Percentiles rank a stretch among this genome's conserved stretches.
These are phyloP conservation scores for Nanorana parkeri DNA, from an alignment of 2,113 vertebrate species.

Conservation along the genomic window DNA sequence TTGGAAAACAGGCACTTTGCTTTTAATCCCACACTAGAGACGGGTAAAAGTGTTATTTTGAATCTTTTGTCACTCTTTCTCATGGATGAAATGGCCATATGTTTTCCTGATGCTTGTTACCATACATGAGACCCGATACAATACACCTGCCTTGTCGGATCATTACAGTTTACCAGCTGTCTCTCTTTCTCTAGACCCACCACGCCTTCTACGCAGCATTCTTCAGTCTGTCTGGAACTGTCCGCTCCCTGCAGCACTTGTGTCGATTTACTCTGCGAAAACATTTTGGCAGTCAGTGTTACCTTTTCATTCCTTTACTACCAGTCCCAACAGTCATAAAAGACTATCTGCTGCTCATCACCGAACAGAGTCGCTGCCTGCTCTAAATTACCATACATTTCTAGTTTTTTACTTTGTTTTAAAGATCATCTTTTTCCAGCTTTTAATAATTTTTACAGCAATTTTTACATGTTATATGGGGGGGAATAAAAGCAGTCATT, in stretches of 20 bases:
- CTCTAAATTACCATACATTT: conserved; percentile 54
- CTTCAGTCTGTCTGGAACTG: conserved; percentile 59
- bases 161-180: too few species aligned
- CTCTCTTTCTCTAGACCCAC: conserved; percentile 66
- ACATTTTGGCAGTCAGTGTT: conserved; percentile 63
- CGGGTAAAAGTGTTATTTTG: too few species aligned
- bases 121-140: too few species aligned
- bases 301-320: conserved; percentile 65
- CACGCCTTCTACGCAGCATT: conserved; percentile 73
- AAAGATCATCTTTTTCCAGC: neutral
- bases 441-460: too few species aligned
- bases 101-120: too few species aligned
- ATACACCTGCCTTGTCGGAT: too few species aligned
- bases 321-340: conserved; percentile 70
- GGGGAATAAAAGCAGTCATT: too few species aligned
- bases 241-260: conserved; percentile 70
- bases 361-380: conserved; percentile 63
- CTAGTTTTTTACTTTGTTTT: neutral
- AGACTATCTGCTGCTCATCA: conserved; percentile 73
- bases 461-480: too few species aligned
- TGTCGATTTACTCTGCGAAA: conserved; percentile 68
- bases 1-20: too few species aligned
- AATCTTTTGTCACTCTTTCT: too few species aligned
- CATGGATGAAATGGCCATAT: too few species aligned
- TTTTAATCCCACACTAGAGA: too few species aligned